Base-by-base conservation (phyloP, 2,888 invertebrate genomes). In the Mythimna impura region DNA sequence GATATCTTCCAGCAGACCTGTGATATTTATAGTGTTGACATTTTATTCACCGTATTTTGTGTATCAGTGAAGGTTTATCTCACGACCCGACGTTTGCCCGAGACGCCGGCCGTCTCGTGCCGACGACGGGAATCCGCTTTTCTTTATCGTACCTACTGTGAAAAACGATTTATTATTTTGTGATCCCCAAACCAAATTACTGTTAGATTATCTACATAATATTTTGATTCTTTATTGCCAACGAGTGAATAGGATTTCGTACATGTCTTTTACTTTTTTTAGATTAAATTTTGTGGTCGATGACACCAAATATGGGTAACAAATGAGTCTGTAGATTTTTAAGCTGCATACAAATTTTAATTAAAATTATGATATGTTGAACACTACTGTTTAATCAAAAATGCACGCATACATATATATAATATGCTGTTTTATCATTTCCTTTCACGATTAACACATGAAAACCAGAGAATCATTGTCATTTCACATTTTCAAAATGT, bases 131-230 rank as follows among this genome's bases (percentile, higher is more conserved):
- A 80, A 85, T 78, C 79, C 80, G 75, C 80, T 83, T 86, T 84
- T 77, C 78, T 75, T 73, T 77, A 80, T 78, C 79, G 75, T 71
- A 73, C 30, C 30, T 30, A 30, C 76, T 58, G 79, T 55, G 83
- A 76, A 80, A 85, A 86, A 78, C 80, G 76, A 86, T 86, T 86
- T 86, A 86, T 86, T 86, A 86, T 86, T 77, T 77, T 64, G 73
- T 73, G 79, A 76, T 83, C 71, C 84, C 67, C 57, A 66, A 73
- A 80, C 71, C 62, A 81, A 85, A 85, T 83, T 71, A 78, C 72
- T 76, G 47, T 69, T 66, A 81, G 65, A 81, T 82, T 75, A 80
- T 82, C 76, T 82, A 76, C 67, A 71, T 72, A 62, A 76, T 78
- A 82, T 84, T 84, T 78, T 65, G 30, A 66, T 64, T 72, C 25